Evolutionary conservation across 2,888 invertebrate species (phyloP), one percentile per base, ranked within the genome.

Genomic region (Sphaeridia pumilis): DNA sequence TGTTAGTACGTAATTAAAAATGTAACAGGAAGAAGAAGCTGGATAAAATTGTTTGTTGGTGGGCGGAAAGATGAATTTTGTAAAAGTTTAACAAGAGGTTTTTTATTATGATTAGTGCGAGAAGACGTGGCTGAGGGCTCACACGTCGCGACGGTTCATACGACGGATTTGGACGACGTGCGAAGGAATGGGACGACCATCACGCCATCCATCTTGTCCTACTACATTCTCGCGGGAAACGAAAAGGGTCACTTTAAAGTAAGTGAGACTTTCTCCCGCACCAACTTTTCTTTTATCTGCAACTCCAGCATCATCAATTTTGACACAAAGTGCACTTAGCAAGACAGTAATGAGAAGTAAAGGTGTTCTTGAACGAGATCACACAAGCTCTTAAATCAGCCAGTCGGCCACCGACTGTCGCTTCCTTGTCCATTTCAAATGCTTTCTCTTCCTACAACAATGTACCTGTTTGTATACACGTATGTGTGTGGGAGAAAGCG

Each of bases 61-160:
- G 17, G 4, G 25, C 4, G 17, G 14, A 44, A 44, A 17, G 26
- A 22, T 24, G 26, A 17, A 25, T 44, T 44, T 14, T 20, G 28
- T 22, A 36, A 24, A 26, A 36, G 38, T 3, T 46, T n/a, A 20
- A 28, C 20, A 17, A 28, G 36, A 24, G n/a, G 14, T 36, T 35
- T 34, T 47, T 22, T 14, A 22, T 14, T 10, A 47, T 34, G 47
- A 35, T 47, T 54, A 65, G 65, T 65, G 36, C 50, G 89, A 3
- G 94, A 95, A 72, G 94, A 94, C 71, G 78, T 93, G 41, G 92
- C 93, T 0, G 73, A 79, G 4, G 92, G 92, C 57, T 83, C 87
- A 54, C 83, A 90, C 2, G 82, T 93, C 1, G 88, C 87, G 1
- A 82, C 85, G 14, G 79, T 94, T 21, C 83, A 78, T 25, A 83